Conservation (phyloP, 2,797 vertebrate species). For the Anas acuta region DNA sequence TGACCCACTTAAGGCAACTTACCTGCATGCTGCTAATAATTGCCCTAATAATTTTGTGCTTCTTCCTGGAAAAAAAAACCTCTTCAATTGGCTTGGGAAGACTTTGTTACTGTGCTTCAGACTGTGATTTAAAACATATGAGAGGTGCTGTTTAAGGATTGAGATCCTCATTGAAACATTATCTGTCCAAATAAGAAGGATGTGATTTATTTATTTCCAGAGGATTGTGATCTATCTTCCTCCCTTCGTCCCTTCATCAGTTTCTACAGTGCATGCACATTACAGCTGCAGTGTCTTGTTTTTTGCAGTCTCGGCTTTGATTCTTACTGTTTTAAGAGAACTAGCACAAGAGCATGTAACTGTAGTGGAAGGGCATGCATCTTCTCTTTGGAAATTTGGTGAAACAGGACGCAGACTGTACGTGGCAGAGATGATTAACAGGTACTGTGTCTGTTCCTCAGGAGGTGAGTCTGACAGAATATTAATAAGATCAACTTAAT, state of each 20-base stretch:
- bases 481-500: neutral
- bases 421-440: neutral
- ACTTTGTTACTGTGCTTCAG: neutral
- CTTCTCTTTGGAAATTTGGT: neutral
- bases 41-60: neutral
- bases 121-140: neutral
- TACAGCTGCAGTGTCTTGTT: neutral
- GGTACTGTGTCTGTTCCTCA: neutral
- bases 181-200: neutral
- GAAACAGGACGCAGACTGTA: accelerated
- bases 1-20: neutral
- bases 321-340: neutral
- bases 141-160: neutral
- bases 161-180: neutral
- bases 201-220: neutral
- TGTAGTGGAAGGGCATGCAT: neutral
- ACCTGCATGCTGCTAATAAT: neutral
- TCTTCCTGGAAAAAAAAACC: neutral
- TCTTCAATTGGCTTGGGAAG: neutral
- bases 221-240: too few relatives aligned
- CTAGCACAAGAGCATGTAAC: neutral
- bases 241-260: neutral
- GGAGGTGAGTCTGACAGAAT: neutral
- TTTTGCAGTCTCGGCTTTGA: neutral
- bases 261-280: neutral